phyloP scores from a whole-genome alignment of 1,140 invertebrate species.

The Belonocnema kinseyi region DNA sequence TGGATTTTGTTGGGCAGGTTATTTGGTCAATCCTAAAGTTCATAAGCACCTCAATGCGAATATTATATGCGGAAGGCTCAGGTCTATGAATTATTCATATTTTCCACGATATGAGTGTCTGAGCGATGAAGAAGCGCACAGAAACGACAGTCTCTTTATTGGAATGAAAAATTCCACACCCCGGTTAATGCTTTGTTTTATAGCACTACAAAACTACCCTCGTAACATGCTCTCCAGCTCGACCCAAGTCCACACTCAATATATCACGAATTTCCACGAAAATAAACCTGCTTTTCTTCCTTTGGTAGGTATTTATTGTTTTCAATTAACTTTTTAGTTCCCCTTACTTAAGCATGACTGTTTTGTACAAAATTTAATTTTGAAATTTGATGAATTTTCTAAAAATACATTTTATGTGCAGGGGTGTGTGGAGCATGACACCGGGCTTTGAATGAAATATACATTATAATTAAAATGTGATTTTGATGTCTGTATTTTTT shows the following conservation, averaged over 20 bases:
- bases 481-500: no score
- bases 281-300: conserved; percentile 9
- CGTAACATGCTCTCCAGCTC: conserved; percentile 7
- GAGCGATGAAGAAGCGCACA: conserved; percentile 68
- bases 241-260: conserved; percentile 14
- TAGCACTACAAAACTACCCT: conserved; percentile 34
- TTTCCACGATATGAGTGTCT: conserved; percentile 74
- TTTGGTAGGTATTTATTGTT: background rate
- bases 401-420: no score
- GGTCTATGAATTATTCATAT: conserved; percentile 73
- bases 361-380: no score
- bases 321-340: conserved; percentile 17
- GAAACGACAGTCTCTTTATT: conserved; percentile 74
- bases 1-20: conserved; percentile 4
- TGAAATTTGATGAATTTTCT: no score
- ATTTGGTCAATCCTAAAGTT: conserved; percentile 17
- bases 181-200: conserved; percentile 60
- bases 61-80: conserved; percentile 57
- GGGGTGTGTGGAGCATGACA: no score
- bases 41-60: conserved; percentile 39
- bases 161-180: conserved; percentile 63
- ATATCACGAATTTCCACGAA: conserved; percentile 30
- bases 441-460: no score
- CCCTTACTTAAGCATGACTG: no score
- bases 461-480: no score